phyloP scores from a whole-genome alignment of 2,113 vertebrate genomes.

The Rutilus rutilus region DNA sequence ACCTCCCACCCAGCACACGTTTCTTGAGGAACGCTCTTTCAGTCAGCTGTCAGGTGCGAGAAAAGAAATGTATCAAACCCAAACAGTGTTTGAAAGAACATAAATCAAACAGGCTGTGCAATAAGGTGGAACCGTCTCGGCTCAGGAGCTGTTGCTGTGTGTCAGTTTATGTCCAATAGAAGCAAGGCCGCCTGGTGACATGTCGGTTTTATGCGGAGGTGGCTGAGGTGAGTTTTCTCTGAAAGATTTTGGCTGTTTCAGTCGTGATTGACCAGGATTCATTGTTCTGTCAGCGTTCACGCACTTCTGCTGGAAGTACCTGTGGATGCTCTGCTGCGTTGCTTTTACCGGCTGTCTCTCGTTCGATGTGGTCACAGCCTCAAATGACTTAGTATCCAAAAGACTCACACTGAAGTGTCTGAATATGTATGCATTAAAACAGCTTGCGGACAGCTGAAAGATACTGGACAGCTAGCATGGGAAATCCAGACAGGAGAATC shows the following conservation, averaged over 20 bases:
- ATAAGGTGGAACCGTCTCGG: conserved; percentile 41
- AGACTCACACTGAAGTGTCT: conserved; percentile 46
- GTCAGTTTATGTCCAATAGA: conserved; percentile 43
- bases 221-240: conserved; percentile 29
- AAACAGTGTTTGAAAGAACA: conserved; percentile 47
- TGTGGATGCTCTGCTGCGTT: background rate
- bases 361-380: background rate
- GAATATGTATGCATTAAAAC: conserved; percentile 63
- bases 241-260: conserved; percentile 40
- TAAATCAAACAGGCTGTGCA: conserved; percentile 47
- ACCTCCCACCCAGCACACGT: conserved; percentile 5
- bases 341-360: background rate
- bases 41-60: conserved; percentile 38
- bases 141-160: conserved; percentile 34
- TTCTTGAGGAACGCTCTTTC: background rate
- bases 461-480: conserved; percentile 40
- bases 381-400: conserved; percentile 51
- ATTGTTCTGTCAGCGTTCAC: conserved; percentile 40
- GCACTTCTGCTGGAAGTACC: conserved; percentile 7
- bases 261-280: conserved; percentile 49
- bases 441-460: conserved; percentile 49
- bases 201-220: conserved; percentile 29
- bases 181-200: conserved; percentile 44
- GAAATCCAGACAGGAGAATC: conserved; percentile 49
- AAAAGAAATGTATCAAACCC: conserved; percentile 44